Evolutionary conservation across 2,113 vertebrate species (phyloP), one percentile per base, ranked within the genome.

Genomic region (Plecotus auritus): DNA sequence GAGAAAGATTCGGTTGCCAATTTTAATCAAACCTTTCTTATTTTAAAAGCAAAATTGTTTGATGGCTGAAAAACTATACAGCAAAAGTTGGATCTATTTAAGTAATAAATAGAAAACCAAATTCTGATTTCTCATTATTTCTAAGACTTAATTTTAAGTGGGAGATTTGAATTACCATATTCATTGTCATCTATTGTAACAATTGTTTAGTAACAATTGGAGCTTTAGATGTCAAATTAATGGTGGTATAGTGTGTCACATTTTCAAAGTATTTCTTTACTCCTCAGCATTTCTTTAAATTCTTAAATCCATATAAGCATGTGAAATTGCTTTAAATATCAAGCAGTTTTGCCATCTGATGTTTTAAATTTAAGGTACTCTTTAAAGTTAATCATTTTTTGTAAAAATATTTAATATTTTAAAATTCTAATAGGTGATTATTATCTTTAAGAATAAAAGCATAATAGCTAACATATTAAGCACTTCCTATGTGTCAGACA

Each of bases 211-310:
- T 88, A 95, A 77, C 90, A 76, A 80, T 69, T 59, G 51, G 77
- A 88, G 20, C 32, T 78, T 45, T 90, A 61, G n/a, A 26, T 81
- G 32, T 90, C 54, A 47, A 14, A 54, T 87, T 40, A 86, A 22
- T 64, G n/a, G 6, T 72, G 40, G 49, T 32, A 76, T 16, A 30
- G 3, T 49, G 12, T 67, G 28, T 95, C 23, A 69, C 26, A 35
- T 94, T 96, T 94, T 95, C 22, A 67, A 22, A 80, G 2, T 59
- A 74, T 92, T 89, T 88, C 22, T 91, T 82, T 56, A 73, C 82
- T 94, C 37, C 4, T 96, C 6, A 80, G 67, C 93, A 84, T 90
- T 26, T 51, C 47, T 95, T 94, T 91, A 28, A 91, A 86, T 95
- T 88, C 74, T 95, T 95, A 83, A 82, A n/a, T 91, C 72, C 32